A percentile compares a stretch with the other conserved stretches of the same genome.
Conservation (phyloP, 2,113 vertebrate genomes). For the Tragulus kanchil region DNA sequence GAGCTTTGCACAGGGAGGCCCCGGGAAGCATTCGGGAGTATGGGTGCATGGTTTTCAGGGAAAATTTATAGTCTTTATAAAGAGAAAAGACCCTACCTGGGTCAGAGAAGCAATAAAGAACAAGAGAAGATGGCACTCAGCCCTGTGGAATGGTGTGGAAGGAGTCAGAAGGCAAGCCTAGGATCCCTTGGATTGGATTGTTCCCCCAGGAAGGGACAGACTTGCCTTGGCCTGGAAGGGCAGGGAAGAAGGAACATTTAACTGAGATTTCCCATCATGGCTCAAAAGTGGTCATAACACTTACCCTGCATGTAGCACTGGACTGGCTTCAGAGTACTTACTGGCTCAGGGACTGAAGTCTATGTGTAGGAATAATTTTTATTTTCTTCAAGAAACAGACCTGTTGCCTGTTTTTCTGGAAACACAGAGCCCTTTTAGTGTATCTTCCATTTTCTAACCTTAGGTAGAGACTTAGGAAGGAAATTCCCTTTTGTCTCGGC, state of each 20-base stretch:
- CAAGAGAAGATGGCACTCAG: background rate
- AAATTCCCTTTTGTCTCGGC: background rate
- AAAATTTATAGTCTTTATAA: background rate
- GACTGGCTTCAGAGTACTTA: background rate
- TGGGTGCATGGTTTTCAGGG: background rate
- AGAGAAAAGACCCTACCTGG: background rate
- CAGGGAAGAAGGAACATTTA: background rate
- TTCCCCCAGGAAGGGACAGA: background rate
- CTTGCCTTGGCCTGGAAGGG: background rate
- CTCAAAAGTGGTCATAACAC: background rate
- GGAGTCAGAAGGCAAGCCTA: background rate
- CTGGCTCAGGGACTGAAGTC: no score
- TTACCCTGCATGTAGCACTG: background rate
- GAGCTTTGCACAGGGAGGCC: background rate
- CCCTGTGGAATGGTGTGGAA: background rate
- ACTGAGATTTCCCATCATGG: background rate
- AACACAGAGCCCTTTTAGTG: background rate
- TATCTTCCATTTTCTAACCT: slow-evolving; percentile 32
- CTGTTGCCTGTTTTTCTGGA: slow-evolving; percentile 25
- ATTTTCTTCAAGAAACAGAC: no score
- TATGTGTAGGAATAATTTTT: no score
- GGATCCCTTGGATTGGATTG: background rate
- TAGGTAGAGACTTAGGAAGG: background rate
- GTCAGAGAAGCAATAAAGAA: background rate
- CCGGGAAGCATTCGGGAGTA: background rate